Evolutionary conservation across 2,888 invertebrate genomes (phyloP).

Genomic region (Drosophila anomalata): DNA sequence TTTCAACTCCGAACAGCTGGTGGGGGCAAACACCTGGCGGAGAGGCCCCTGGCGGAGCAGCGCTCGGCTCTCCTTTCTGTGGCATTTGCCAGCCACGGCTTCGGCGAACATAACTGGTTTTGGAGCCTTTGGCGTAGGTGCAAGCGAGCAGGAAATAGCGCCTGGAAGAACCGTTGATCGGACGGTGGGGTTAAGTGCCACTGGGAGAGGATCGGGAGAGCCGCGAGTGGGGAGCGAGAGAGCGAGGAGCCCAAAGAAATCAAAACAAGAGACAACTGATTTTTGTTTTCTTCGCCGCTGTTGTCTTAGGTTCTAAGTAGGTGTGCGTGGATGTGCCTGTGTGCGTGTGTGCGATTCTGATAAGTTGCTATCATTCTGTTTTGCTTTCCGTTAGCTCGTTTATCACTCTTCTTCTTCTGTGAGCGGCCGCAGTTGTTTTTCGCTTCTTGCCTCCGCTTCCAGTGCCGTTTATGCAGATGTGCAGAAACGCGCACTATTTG

Average conservation of each 20-base stretch:
- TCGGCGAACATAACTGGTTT: conserved; percentile 28
- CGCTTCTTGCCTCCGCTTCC: conserved; percentile 54
- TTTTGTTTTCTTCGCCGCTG: conserved; percentile 45
- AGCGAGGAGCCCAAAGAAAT: conserved; percentile 10
- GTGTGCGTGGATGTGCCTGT: conserved; percentile 3
- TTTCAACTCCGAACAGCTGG: conserved; percentile 28
- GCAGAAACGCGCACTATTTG: conserved; percentile 46
- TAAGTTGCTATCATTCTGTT: conserved; percentile 30
- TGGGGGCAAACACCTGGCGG: conserved; percentile 36
- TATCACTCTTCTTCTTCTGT: conserved; percentile 28
- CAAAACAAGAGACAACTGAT: conserved; percentile 53
- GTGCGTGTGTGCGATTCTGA: conserved; percentile 19
- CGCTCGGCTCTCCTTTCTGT: conserved; percentile 44
- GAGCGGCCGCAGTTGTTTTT: conserved; percentile 42
- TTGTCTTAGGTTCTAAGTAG: conserved; percentile 60
- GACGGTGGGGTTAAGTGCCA: conserved; percentile 18
- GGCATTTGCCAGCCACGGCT: background rate
- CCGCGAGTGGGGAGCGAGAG: background rate
- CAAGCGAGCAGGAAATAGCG: conserved; percentile 39
- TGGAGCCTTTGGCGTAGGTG: conserved; percentile 33
- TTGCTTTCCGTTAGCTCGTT: conserved; percentile 24
- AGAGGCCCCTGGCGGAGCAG: background rate
- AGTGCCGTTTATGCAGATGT: conserved; percentile 60
- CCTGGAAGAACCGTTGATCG: conserved; percentile 53
- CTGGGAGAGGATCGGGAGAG: conserved; percentile 2